These are phyloP conservation scores for Pteromalus puparum DNA, from an alignment of 1,140 invertebrate genomes.

Conservation along the genomic window DNA sequence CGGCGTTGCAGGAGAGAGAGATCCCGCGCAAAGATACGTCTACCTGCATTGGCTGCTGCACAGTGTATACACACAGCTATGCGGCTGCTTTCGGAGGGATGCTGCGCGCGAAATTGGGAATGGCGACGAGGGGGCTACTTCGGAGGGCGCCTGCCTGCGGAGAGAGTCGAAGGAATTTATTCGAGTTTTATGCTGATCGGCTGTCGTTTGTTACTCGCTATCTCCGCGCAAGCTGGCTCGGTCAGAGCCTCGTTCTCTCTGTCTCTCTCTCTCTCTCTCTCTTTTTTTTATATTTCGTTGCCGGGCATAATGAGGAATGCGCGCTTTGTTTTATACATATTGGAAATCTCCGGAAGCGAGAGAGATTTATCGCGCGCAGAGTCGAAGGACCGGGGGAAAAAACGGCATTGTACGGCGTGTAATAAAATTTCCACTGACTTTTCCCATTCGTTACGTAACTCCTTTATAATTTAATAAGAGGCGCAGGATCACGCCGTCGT, in stretches of 20 bases:
- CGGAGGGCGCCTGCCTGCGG: background rate
- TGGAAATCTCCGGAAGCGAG: background rate
- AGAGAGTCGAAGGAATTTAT: constrained; percentile 10
- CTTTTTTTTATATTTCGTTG: background rate
- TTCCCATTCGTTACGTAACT: background rate
- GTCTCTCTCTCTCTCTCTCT: background rate
- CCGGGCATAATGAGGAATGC: background rate
- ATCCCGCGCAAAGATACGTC: background rate
- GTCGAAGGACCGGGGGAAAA: background rate
- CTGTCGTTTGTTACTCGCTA: background rate
- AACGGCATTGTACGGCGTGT: background rate
- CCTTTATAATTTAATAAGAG: constrained; percentile 30
- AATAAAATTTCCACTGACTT: constrained; percentile 8
- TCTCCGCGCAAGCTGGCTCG: background rate
- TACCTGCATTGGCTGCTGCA: background rate
- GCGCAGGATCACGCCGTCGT: constrained; percentile 15
- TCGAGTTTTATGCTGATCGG: constrained; percentile 39
- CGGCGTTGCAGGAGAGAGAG: background rate
- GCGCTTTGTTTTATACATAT: background rate
- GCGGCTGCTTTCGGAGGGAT: background rate
- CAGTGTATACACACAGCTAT: background rate
- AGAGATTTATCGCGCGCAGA: background rate
- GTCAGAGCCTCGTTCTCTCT: background rate
- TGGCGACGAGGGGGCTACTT: background rate
- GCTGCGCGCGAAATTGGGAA: background rate